phyloP scores from a whole-genome alignment of 2,797 vertebrate genomes.

The Erithacus rubecula region DNA sequence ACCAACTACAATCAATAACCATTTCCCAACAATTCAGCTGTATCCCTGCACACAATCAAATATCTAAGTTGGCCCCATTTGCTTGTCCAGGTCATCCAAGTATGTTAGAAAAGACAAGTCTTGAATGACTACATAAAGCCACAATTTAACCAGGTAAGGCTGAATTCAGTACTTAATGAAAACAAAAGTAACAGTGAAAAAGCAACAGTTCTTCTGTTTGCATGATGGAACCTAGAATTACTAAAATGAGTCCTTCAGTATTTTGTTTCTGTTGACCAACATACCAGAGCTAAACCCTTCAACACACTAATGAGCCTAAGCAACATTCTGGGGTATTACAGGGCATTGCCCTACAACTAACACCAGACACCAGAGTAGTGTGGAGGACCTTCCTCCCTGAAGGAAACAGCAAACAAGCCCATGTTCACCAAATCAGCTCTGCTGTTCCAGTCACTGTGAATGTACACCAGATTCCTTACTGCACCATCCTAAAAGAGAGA shows the following conservation, averaged over 20 bases:
- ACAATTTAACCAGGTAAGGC: background rate
- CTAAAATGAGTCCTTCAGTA: background rate
- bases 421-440: background rate
- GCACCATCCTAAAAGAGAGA: background rate
- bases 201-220: background rate
- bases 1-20: background rate
- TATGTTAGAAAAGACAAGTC: background rate
- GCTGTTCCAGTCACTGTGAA: background rate
- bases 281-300: background rate
- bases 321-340: background rate
- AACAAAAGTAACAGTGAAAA: background rate
- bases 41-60: background rate
- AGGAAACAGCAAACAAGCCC: background rate
- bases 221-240: background rate
- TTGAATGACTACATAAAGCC: background rate
- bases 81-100: background rate
- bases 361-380: background rate
- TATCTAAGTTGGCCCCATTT: background rate
- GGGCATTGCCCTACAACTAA: background rate
- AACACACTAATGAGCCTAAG: background rate
- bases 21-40: background rate
- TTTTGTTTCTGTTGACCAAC: background rate
- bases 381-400: background rate
- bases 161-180: background rate
- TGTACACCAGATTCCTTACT: fast-evolving